Conservation (phyloP, 2,888 invertebrate species). For the Acronicta aceris region DNA sequence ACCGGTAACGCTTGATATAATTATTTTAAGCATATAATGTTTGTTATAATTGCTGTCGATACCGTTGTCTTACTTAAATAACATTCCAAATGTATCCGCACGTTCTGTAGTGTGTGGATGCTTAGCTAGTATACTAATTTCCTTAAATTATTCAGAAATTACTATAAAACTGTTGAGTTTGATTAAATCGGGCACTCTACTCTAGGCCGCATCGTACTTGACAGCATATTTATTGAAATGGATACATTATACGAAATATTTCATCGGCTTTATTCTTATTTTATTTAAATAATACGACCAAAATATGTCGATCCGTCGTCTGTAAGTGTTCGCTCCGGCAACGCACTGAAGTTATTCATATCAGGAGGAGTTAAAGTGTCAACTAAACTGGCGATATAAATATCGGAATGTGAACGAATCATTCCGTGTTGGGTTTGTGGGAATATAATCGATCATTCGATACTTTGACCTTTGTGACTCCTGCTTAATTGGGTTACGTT, state of each 20-base stretch:
- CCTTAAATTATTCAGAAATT: not conserved
- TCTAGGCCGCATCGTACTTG: not conserved
- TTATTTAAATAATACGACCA: conserved; percentile 33
- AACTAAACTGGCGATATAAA: conserved; percentile 32
- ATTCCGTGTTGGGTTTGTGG: conserved; percentile 25
- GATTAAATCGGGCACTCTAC: not conserved
- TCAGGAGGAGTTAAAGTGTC: conserved; percentile 13
- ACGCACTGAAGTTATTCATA: not conserved
- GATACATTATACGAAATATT: conserved; percentile 28
- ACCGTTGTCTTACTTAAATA: no score
- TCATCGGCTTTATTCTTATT: conserved; percentile 28
- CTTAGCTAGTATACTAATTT: no score
- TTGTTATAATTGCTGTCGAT: no score
- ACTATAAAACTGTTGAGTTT: not conserved
- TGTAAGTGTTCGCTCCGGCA: not conserved
- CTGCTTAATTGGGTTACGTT: conserved; percentile 12
- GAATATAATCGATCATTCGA: conserved; percentile 24
- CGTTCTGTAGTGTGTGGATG: no score
- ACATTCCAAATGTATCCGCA: no score
- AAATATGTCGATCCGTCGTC: conserved; percentile 6
- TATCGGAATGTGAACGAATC: conserved; percentile 34
- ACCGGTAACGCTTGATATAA: not conserved
- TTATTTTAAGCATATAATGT: not conserved
- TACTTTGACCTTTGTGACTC: conserved; percentile 13
- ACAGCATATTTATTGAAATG: not conserved